A percentile compares a stretch with the other conserved stretches of the same genome.
Evolutionary conservation across 64 coral and sea anemone species (phyloP).

Genomic region (Stylophora pistillata): DNA sequence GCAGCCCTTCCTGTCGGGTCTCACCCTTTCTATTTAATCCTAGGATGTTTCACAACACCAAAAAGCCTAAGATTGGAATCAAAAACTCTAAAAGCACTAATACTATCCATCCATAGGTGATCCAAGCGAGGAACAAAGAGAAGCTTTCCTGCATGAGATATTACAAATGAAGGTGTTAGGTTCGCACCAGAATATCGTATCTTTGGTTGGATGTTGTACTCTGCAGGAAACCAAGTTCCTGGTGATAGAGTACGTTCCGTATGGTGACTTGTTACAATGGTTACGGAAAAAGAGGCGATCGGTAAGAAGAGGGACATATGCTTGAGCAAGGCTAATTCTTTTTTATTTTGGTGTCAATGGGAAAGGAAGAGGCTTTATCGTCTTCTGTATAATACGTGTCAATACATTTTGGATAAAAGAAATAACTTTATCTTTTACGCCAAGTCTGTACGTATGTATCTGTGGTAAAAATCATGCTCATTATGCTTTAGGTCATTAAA

Average conservation of each 20-base stretch:
- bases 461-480: background rate
- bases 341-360: background rate
- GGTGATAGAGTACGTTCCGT: conserved; percentile 8
- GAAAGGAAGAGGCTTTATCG: background rate
- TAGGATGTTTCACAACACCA: too few species aligned
- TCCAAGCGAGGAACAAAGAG: background rate
- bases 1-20: too few species aligned
- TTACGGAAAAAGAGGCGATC: background rate
- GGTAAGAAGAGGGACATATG: background rate
- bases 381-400: background rate
- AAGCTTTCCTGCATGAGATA: background rate
- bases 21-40: too few species aligned
- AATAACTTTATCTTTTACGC: background rate
- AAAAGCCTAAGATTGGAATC: too few species aligned
- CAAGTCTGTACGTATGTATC: background rate
- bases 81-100: too few species aligned
- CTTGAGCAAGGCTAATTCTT: background rate
- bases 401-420: background rate
- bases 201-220: background rate
- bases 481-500: background rate
- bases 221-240: background rate
- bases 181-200: background rate
- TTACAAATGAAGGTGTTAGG: conserved; percentile 4
- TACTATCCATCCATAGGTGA: background rate
- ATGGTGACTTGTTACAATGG: background rate